Evolutionary conservation across 2,888 invertebrate genomes (phyloP).

Genomic region (Eupithecia inturbata): DNA sequence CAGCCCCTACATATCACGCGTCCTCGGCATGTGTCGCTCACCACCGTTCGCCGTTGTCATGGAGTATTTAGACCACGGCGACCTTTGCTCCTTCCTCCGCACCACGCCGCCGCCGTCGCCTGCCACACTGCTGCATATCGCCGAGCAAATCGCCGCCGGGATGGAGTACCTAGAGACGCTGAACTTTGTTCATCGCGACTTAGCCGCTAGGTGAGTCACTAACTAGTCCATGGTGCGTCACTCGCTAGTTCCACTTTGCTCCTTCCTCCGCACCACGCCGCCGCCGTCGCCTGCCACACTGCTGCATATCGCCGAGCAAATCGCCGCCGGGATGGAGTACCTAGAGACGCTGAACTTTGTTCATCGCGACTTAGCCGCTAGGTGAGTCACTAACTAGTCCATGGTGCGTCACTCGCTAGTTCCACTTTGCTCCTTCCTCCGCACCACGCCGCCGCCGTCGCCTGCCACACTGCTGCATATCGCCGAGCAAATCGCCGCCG

Average conservation of each 20-base stretch:
- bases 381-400: constrained; percentile 72
- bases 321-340: constrained; percentile 95
- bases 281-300: constrained; percentile 87
- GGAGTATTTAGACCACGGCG: constrained; percentile 91
- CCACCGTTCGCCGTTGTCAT: constrained; percentile 92
- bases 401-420: not conserved
- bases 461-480: constrained; percentile 89
- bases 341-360: constrained; percentile 95
- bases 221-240: not conserved
- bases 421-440: constrained; percentile 88
- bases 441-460: constrained; percentile 87
- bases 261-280: constrained; percentile 89
- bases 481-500: constrained; percentile 94
- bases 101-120: constrained; percentile 88
- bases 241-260: constrained; percentile 82
- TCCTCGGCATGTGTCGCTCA: constrained; percentile 90
- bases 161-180: constrained; percentile 95
- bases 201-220: constrained; percentile 88
- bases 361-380: constrained; percentile 94
- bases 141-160: constrained; percentile 94
- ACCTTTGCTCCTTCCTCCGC: constrained; percentile 91
- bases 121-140: constrained; percentile 89
- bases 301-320: constrained; percentile 93
- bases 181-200: constrained; percentile 95
- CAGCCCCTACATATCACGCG: constrained; percentile 89